Percentiles rank a stretch among this genome's conserved stretches.
Conservation (phyloP, 2,888 invertebrate genomes). For the Cyaniris semiargus region DNA sequence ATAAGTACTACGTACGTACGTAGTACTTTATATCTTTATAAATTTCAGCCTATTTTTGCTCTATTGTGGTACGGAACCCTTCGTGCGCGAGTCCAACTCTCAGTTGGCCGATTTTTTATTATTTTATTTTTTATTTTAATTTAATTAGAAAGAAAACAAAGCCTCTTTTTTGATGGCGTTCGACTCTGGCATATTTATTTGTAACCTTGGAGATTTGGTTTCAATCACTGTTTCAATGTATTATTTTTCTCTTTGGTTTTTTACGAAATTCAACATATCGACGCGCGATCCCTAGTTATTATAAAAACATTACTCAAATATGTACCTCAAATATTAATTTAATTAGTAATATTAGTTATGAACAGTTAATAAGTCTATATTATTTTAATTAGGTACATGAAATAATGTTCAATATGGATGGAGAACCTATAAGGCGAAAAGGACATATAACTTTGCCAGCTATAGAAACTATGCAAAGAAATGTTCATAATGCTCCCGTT, state of each 20-base stretch:
- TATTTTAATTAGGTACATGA: neutral
- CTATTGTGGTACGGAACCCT: too few relatives aligned
- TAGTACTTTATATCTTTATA: too few relatives aligned
- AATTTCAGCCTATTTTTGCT: too few relatives aligned
- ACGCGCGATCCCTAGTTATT: neutral
- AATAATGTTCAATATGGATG: conserved; percentile 35
- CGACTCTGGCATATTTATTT: neutral
- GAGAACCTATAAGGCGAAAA: conserved; percentile 43
- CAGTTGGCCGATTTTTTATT: too few relatives aligned
- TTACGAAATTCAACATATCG: neutral
- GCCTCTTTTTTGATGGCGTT: too few relatives aligned
- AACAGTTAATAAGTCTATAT: neutral
- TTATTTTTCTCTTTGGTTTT: too few relatives aligned
- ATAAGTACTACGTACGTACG: too few relatives aligned
- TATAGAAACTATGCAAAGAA: conserved; percentile 66
- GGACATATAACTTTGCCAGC: conserved; percentile 57
- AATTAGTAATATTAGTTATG: neutral
- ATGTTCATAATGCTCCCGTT: conserved; percentile 61
- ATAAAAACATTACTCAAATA: conserved; percentile 4
- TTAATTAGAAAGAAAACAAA: too few relatives aligned
- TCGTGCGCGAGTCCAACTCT: too few relatives aligned
- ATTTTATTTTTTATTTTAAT: too few relatives aligned
- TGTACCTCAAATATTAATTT: too few relatives aligned
- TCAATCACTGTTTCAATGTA: too few relatives aligned
- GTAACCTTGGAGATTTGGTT: conserved; percentile 37